phyloP scores from a whole-genome alignment of 1,140 invertebrate species.

The Drosophila sulfurigaster region DNA sequence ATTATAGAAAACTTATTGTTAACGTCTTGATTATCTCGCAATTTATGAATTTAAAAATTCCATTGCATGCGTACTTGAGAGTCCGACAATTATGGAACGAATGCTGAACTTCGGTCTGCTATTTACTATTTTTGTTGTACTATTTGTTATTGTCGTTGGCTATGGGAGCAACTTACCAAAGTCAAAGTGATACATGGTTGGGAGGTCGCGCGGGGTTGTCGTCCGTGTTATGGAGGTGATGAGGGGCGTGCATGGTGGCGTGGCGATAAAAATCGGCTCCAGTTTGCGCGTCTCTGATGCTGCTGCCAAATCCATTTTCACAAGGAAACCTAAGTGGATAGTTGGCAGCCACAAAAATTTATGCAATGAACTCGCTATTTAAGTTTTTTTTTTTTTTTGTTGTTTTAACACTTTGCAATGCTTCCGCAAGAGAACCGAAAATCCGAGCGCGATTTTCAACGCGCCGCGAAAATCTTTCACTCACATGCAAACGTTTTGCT shows the following conservation, averaged over 20 bases:
- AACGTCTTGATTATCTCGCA: neutral
- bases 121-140: conserved; percentile 1
- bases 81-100: neutral
- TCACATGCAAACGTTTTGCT: conserved; percentile 66
- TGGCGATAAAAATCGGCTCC: conserved; percentile 73
- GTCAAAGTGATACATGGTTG: conserved; percentile 77
- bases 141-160: conserved; percentile 8
- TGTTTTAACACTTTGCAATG: conserved; percentile 4
- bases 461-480: conserved; percentile 53
- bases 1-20: conserved; percentile 9
- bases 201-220: conserved; percentile 71
- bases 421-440: conserved; percentile 44
- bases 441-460: conserved; percentile 59
- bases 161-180: conserved; percentile 54
- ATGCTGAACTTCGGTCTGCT: neutral
- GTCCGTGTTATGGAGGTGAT: conserved; percentile 64
- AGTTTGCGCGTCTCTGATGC: conserved; percentile 58
- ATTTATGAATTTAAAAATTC: conserved; percentile 18
- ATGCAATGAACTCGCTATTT: conserved; percentile 70
- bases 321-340: conserved; percentile 4
- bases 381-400: conserved; percentile 21
- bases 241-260: conserved; percentile 56
- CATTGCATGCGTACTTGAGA: conserved; percentile 25
- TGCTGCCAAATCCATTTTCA: conserved; percentile 23
- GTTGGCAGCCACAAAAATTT: conserved; percentile 52